phyloP scores from a whole-genome alignment of 1,140 invertebrate species.

The Elymnias hypermnestra region DNA sequence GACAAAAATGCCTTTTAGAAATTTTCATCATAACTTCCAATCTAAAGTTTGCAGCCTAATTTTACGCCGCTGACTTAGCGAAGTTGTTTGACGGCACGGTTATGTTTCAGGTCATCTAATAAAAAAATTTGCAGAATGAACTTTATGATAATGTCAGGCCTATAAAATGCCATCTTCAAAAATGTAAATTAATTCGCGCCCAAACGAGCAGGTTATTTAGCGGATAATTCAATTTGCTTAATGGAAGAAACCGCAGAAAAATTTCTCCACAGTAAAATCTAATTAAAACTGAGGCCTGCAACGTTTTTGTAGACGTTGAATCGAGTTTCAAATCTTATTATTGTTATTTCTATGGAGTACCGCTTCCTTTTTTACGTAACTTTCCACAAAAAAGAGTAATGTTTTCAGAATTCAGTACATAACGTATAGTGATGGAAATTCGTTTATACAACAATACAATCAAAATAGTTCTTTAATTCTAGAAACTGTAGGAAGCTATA shows the following conservation, averaged over 20 bases:
- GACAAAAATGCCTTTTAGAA: too few relatives aligned
- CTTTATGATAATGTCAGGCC: slow-evolving; percentile 2
- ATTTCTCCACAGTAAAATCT: neutral
- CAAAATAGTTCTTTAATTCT: too few relatives aligned
- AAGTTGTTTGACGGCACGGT: slow-evolving; percentile 6
- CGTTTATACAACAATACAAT: too few relatives aligned
- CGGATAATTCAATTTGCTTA: neutral
- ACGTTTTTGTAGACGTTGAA: neutral
- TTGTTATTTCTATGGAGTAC: neutral
- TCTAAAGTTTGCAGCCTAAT: slow-evolving; percentile 12
- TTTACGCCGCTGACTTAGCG: slow-evolving; percentile 10
- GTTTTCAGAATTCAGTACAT: neutral
- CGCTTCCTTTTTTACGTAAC: neutral
- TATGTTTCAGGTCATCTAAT: slow-evolving; percentile 5
- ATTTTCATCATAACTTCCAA: slow-evolving; percentile 13
- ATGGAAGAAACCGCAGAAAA: neutral
- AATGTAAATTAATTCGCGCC: slow-evolving; percentile 23
- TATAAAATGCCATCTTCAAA: slow-evolving; percentile 1
- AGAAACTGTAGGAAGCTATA: too few relatives aligned
- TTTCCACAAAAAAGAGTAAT: neutral
- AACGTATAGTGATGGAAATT: too few relatives aligned
- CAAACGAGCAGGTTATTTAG: slow-evolving; percentile 13
- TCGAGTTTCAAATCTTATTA: neutral
- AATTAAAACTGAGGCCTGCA: neutral
- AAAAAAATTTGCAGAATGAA: slow-evolving; percentile 7